Base-by-base conservation (phyloP, 2,113 vertebrate genomes). In the Pica pica region DNA sequence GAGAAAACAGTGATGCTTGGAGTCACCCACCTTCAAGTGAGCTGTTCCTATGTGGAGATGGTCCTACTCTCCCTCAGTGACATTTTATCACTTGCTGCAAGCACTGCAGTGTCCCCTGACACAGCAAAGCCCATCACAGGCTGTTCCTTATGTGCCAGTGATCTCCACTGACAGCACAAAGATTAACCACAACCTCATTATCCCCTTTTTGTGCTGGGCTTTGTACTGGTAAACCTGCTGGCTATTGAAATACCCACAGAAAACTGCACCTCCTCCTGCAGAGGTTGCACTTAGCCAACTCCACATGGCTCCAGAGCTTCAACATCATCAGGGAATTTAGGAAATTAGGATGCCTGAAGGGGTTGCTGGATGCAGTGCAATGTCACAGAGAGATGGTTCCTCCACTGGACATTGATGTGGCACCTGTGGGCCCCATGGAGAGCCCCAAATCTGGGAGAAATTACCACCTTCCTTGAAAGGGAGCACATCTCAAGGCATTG, bases 371-470 rank as follows among this genome's bases (percentile, higher is more conserved):
- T 73, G 68, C 1, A 1, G 22, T 42, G 49, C 1, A 2, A 35
- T 84, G 37, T 60, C 82, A 77, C 0, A 0, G 55, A 81, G 59
- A 52, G 52, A 42, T 35, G 41, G 30, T 39, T 90, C 41, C 37
- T 90, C 30, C 2, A 0, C 23, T 0, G 1, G 46, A 14, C 5
- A 33, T 39, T 8, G 49, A 47, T 73, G 27, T 5, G 4, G 27
- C 1, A 1, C 60, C 41, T 53, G 23, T 33, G 19, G 18, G 24
- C 3, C 5, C 22, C 64, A 41, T 0, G 0, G 39, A 71, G 6
- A 71, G 7, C 11, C 26, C 35, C 16, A 7, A 71, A 56, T 44
- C 9, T 56, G 33, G 17, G 35, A 73, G 21, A 56, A 86, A 47
- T 50, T 26, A 16, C 20, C 23, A 21, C 7, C 14, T 67, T 55